Conservation (phyloP, 2,113 vertebrate genomes). For the Eptesicus fuscus region DNA sequence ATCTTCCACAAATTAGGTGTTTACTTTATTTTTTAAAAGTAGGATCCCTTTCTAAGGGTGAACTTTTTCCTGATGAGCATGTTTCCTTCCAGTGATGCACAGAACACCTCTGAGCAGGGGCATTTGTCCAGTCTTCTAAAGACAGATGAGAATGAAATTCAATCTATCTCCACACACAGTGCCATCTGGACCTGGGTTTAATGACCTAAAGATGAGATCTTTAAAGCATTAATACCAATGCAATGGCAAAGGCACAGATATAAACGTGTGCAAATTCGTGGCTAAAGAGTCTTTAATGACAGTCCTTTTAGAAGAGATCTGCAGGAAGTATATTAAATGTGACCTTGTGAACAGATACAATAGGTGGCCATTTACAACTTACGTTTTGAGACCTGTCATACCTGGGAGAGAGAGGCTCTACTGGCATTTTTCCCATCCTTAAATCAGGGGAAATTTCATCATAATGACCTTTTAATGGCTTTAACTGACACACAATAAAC, state of each 20-base stretch:
- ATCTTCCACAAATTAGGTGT: not conserved
- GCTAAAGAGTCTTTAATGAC: not conserved
- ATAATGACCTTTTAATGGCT: not conserved
- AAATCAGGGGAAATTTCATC: not conserved
- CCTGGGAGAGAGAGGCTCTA: not conserved
- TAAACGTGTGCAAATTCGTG: not conserved
- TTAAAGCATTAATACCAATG: constrained; percentile 14
- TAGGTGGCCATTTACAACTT: not conserved
- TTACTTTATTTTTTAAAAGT: not conserved
- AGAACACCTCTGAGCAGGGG: not conserved
- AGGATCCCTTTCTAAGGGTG: not conserved
- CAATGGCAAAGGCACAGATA: not conserved
- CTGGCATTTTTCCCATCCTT: not conserved
- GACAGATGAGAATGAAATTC: constrained; percentile 18
- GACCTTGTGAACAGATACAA: not conserved
- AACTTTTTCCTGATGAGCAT: not conserved
- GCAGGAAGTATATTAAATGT: not conserved
- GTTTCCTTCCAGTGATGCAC: not conserved
- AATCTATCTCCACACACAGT: constrained; percentile 4
- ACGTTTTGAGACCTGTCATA: not conserved
- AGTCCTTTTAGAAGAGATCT: not conserved
- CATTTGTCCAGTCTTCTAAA: not conserved
- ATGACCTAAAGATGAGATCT: constrained; percentile 1
- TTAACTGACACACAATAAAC: not conserved
- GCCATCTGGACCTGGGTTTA: constrained; percentile 35